Base-by-base conservation (phyloP, 2,113 vertebrate genomes). In the Corynorhinus townsendii region DNA sequence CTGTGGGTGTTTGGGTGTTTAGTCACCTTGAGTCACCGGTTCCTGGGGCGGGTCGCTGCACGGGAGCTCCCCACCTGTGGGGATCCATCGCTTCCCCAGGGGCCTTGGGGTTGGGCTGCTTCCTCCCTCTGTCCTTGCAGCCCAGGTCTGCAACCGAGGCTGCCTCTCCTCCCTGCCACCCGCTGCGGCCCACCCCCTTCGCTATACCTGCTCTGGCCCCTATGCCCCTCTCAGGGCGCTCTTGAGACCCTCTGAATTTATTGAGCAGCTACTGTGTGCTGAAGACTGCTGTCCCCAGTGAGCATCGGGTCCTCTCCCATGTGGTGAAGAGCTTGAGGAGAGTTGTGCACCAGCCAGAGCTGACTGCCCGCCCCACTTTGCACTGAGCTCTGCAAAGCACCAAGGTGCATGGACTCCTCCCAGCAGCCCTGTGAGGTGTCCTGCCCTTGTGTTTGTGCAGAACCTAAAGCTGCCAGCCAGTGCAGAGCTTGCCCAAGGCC, bases 141-240 rank as follows among this genome's bases (percentile, higher is more conserved):
- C 59, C 59, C 24, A 4, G 20, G n/a, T 73, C 94, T 69, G 93
- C 84, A 93, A 56, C 92, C 66, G 75, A 56, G 49, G 77, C 79
- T 3, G 24, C n/a, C 14, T 43, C 8, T 4, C 66, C 11, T 81
- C 17, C 35, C 3, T 0, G 14, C 64, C 73, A 62, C 35, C n/a
- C 40, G 28, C 22, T n/a, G 8, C 7, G 52, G 26, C 77, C 89
- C 40, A 1, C 16, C 2, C 75, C 30, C 40, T 49, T 45, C 64
- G 1, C 54, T 72, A 9, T 0, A 0, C n/a, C 35, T 20, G 7
- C 22, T n/a, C 35, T 75, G 8, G 22, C 24, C 59, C 59, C 47
- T 7, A 11, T 11, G 15, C 26, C 47, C 35, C 33, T 38, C 2
- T 47, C 28, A n/a, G 30, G 16, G 0, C 0, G 43, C 15, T 64